These are phyloP conservation scores for Rhizomys pruinosus DNA, from an alignment of 2,113 vertebrate genomes.

Conservation along the genomic window DNA sequence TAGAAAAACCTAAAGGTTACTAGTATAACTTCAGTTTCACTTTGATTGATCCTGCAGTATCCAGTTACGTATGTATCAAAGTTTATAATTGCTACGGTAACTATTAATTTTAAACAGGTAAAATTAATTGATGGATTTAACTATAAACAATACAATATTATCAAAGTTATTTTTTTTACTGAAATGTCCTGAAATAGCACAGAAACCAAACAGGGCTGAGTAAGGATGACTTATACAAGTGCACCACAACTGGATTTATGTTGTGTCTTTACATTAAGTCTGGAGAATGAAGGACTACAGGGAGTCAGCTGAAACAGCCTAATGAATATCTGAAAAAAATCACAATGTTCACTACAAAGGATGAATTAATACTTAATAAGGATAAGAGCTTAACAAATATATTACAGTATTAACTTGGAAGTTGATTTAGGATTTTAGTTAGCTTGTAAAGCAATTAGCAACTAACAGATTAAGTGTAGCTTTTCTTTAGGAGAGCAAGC, in stretches of 20 bases:
- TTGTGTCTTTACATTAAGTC: constrained; percentile 35
- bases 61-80: no score
- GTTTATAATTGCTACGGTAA: no score
- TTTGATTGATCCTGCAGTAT: no score
- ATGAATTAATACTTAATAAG: not conserved
- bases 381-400: constrained; percentile 25
- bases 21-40: no score
- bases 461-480: constrained; percentile 27
- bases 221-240: not conserved
- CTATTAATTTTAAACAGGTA: not conserved
- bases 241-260: not conserved
- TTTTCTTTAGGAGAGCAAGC: constrained; percentile 46
- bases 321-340: not conserved
- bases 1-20: no score
- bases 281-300: not conserved
- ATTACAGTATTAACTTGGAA: not conserved
- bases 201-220: not conserved
- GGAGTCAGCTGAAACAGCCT: not conserved
- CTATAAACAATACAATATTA: no score
- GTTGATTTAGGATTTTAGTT: constrained; percentile 37
- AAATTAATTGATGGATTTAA: no score
- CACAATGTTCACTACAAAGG: not conserved
- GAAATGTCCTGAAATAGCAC: constrained; percentile 22
- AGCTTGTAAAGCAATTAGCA: constrained; percentile 21
- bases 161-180: constrained; percentile 6